Evolutionary conservation across 2,797 vertebrate genomes (phyloP).

Genomic region (Microctenopoma stevenorrisi): DNA sequence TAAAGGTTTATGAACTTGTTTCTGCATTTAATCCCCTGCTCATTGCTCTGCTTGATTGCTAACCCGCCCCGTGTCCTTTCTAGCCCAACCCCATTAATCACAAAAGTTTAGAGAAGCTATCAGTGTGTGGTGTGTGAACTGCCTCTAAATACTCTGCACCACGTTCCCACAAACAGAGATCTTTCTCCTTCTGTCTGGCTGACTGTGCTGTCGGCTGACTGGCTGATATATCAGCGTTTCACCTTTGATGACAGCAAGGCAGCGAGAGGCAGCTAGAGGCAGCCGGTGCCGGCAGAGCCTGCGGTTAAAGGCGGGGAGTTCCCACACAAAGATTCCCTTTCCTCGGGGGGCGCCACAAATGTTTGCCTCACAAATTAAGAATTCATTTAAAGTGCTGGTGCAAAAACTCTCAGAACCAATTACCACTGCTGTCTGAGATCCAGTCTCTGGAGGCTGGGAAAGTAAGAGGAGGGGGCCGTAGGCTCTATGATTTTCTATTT

Average conservation of each 20-base stretch:
- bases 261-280: slow-evolving; percentile 45
- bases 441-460: slow-evolving; percentile 42
- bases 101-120: slow-evolving; percentile 20
- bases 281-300: slow-evolving; percentile 7
- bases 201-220: slow-evolving; percentile 42
- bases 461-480: background rate
- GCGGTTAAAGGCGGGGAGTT: slow-evolving; percentile 29
- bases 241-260: slow-evolving; percentile 44
- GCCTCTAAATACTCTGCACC: slow-evolving; percentile 29
- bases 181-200: slow-evolving; percentile 19
- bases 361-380: slow-evolving; percentile 73
- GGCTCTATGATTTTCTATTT: slow-evolving; percentile 61
- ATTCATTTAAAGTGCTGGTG: slow-evolving; percentile 66
- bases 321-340: slow-evolving; percentile 32
- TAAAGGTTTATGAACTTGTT: slow-evolving; percentile 2
- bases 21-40: slow-evolving; percentile 7
- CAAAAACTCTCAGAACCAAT: slow-evolving; percentile 69
- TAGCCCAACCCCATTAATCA: background rate
- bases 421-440: slow-evolving; percentile 64
- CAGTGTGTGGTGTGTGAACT: slow-evolving; percentile 19
- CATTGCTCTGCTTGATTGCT: background rate
- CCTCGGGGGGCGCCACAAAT: slow-evolving; percentile 45
- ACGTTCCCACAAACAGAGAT: slow-evolving; percentile 18
- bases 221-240: slow-evolving; percentile 41
- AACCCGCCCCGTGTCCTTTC: background rate